Evolutionary conservation across 2,888 invertebrate species (phyloP), one percentile per base, ranked within the genome.

Genomic region (Lottia gigantea): DNA sequence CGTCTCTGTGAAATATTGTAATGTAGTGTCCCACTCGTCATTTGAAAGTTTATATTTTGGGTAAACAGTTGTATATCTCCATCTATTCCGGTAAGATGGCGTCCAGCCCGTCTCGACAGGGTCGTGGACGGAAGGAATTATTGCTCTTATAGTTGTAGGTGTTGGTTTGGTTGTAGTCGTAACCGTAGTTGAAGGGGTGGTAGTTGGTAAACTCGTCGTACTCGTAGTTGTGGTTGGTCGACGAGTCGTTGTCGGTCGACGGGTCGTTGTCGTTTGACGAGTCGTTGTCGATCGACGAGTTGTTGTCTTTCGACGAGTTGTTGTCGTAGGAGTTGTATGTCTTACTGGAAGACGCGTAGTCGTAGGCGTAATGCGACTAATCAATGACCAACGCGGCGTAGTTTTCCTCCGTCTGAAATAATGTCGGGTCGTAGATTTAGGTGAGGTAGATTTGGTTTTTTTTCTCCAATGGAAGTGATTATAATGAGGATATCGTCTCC

Each of bases 321-420:
- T 26, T 12, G 68, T 49, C 55, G 64, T 46, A 49, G 65, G 14
- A 26, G 55, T 67, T 31, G 40, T 49, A 15, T 15, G 25, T n/a
- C 31, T 15, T 1, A 14, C 15, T 11, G 67, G 65, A 46, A 7
- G 64, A 55, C 23, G 15, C 15, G 49, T 40, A 16, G 55, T 64
- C 26, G 64, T 64, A 40, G 62, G 23, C 47, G 68, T 66, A 3
- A 65, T 68, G 16, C 61, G 19, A 19, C n/a, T 49, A 1, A 26
- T 49, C 66, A 66, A 68, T 68, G 68, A 66, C 11, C 65, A 62
- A n/a, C 68, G 68, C n/a, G 45, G 25, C 26, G 65, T 62, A 8
- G 40, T 46, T 47, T 12, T 40, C 63, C 25, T 63, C 11, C 63
- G 19, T 23, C 16, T 23, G 2, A 63, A 26, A 19, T 46, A n/a